A percentile compares a stretch with the other conserved stretches of the same genome.
phyloP scores from a whole-genome alignment of 2,797 vertebrate genomes.

The Xenopus petersii region DNA sequence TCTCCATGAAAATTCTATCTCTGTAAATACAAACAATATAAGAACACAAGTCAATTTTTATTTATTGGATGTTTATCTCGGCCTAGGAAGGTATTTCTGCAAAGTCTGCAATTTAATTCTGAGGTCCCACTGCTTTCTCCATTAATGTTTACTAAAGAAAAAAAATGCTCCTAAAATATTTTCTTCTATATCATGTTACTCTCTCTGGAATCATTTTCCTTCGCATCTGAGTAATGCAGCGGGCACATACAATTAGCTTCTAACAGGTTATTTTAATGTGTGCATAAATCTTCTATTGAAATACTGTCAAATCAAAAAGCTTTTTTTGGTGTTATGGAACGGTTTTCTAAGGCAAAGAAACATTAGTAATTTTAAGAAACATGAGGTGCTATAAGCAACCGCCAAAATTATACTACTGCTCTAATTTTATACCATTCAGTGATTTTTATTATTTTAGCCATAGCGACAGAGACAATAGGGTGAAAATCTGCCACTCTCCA shows the following conservation, averaged over 20 bases:
- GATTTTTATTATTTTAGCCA: too few relatives aligned
- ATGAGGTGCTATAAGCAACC: slow-evolving; percentile 33
- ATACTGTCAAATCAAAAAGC: slow-evolving; percentile 21
- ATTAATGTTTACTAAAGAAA: slow-evolving; percentile 33
- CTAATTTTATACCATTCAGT: slow-evolving; percentile 3
- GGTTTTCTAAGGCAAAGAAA: slow-evolving; percentile 23
- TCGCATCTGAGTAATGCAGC: slow-evolving; percentile 46
- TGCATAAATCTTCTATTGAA: slow-evolving; percentile 30
- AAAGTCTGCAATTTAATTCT: slow-evolving; percentile 40
- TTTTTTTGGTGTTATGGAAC: slow-evolving; percentile 20
- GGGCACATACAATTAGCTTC: slow-evolving; percentile 29
- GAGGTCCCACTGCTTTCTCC: slow-evolving; percentile 30
- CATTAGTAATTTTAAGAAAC: slow-evolving; percentile 23
- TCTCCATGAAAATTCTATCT: slow-evolving; percentile 44
- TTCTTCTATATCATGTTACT: slow-evolving; percentile 6
- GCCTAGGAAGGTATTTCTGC: slow-evolving; percentile 30
- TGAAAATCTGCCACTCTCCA: too few relatives aligned
- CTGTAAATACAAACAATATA: slow-evolving; percentile 36
- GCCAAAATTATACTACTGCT: slow-evolving; percentile 10
- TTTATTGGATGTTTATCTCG: slow-evolving; percentile 44
- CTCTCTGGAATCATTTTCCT: slow-evolving; percentile 35
- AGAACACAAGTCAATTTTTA: slow-evolving; percentile 43
- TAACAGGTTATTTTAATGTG: slow-evolving; percentile 23
- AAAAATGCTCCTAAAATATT: background rate
- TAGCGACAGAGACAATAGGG: too few relatives aligned